A percentile compares a stretch with the other conserved stretches of the same genome.
Conservation (phyloP, 2,888 invertebrate genomes). For the Piscicola geometra region DNA sequence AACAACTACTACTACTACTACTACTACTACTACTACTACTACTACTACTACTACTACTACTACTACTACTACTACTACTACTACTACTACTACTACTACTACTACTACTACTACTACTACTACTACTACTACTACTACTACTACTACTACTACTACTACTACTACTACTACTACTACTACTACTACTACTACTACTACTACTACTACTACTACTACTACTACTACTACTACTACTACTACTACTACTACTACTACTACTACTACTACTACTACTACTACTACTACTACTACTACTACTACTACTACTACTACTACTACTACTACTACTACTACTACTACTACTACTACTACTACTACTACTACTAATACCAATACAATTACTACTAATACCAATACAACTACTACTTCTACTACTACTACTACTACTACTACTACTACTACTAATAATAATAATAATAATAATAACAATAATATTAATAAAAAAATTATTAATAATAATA, state of each 20-base stretch:
- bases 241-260: not conserved
- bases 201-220: not conserved
- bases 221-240: constrained; percentile 7
- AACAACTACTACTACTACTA: too few relatives aligned
- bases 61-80: constrained; percentile 1
- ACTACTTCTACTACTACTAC: too few relatives aligned
- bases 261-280: not conserved
- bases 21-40: not conserved
- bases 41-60: not conserved
- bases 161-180: constrained; percentile 7
- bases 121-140: too few relatives aligned
- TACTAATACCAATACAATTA: not conserved
- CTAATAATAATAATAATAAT: too few relatives aligned
- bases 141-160: not conserved
- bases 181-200: constrained; percentile 6
- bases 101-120: not conserved
- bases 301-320: not conserved
- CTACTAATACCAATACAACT: not conserved
- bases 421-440: too few relatives aligned
- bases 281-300: not conserved
- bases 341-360: constrained; percentile 3
- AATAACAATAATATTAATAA: too few relatives aligned
- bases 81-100: not conserved
- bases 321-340: not conserved
- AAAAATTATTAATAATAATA: too few relatives aligned